phyloP scores from a whole-genome alignment of 1,140 invertebrate species.

The Plectrocnemia conspersa region DNA sequence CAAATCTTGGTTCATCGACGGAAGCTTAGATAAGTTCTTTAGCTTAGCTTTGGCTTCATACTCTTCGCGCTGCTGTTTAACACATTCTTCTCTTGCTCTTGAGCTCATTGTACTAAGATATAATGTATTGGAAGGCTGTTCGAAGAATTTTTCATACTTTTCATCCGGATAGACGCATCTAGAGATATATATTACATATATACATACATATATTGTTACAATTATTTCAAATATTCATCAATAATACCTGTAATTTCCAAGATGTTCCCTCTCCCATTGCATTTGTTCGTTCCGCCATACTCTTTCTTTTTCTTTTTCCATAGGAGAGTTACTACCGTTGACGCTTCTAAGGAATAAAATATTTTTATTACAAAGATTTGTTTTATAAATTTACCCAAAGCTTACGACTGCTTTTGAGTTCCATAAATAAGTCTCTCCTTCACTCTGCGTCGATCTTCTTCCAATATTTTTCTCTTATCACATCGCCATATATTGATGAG shows the following conservation, averaged over 20 bases:
- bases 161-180: constrained; percentile 48
- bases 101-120: constrained; percentile 76
- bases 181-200: constrained; percentile 13
- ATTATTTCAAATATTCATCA: too few species aligned
- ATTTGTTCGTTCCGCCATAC: constrained; percentile 58
- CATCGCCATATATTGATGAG: constrained; percentile 77
- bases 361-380: not conserved
- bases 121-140: constrained; percentile 65
- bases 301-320: constrained; percentile 38
- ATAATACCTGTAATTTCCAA: constrained; percentile 67
- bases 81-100: constrained; percentile 65
- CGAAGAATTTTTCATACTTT: constrained; percentile 53
- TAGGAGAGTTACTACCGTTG: not conserved
- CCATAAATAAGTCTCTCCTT: constrained; percentile 61
- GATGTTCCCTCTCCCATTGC: constrained; percentile 70
- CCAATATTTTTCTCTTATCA: constrained; percentile 70
- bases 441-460: constrained; percentile 65
- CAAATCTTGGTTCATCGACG: constrained; percentile 1
- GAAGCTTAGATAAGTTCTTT: constrained; percentile 1
- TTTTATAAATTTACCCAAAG: not conserved
- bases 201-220: too few species aligned
- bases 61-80: constrained; percentile 56
- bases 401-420: constrained; percentile 28
- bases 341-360: not conserved
- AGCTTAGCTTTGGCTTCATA: constrained; percentile 37